Evolutionary conservation across 2,797 vertebrate species (phyloP), one percentile per base, ranked within the genome.

Genomic region (Carcharodon carcharias): DNA sequence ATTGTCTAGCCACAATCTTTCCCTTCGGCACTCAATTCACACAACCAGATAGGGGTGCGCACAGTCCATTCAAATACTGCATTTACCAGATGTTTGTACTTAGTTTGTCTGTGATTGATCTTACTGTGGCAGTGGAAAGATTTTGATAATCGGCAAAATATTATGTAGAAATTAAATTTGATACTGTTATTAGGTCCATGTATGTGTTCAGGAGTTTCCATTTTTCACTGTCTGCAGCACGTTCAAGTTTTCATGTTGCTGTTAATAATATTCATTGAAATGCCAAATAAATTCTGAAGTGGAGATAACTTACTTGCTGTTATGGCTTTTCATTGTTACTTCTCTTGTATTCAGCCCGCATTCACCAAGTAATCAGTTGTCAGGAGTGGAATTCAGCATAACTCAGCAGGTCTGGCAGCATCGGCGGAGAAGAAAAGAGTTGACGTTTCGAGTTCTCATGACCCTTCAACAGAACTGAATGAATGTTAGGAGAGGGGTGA

Each of bases 211-310:
- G 97, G 96, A 95, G 98, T 98, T 97, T 95, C 97, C 98, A 97
- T 97, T 97, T 97, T 96, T 97, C 96, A 96, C 96, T 96, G 96
- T 82, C 58, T 96, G 97, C 97, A 97, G 96, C 97, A 98, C 97
- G 97, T 98, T 97, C 96, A 98, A 97, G 96, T 97, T 97, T 97
- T 98, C 97, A 98, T 98, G 97, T 98, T 98, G 98, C 98, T 98
- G 98, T 99, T 98, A 98, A 97, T 98, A 97, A 97, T 97, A 97
- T 98, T 98, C 98, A 99, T 98, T 98, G 97, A 98, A 98, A 99
- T 98, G 98, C 98, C 99, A 99, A 99, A 99, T 99, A 99, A 99
- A 99, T 97, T 98, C 97, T 98, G 98, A 98, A 98, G 98, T 98
- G 98, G 96, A 87, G 69, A 35, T 54, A 58, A n/a, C 69, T 56